Base-by-base conservation (phyloP, 2,888 invertebrate genomes). In the Ormyrus thymus region DNA sequence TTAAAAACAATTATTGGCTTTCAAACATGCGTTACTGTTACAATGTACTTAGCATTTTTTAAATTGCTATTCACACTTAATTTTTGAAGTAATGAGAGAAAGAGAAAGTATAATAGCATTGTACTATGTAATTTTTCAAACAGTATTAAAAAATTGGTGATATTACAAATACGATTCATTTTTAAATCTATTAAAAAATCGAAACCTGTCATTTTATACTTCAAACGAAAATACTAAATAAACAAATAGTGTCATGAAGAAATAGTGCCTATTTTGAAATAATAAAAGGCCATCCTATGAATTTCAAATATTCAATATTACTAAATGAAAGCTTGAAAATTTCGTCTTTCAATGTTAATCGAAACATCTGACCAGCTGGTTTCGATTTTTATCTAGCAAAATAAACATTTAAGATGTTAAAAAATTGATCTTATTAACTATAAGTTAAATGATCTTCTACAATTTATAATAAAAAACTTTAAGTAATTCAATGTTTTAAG, bases 61-160 rank as follows among this genome's bases (percentile, higher is more conserved):
- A 53, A 76, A 70, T 51, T 61, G 59, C 9, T 69, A 55, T 68
- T 45, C 11, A n/a, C 56, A 61, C 13, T 69, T 11, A 46, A 50
- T 10, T 69, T 13, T 64, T 69, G 55, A 64, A 62, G 50, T 76
- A 55, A 58, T 50, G 48, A 48, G 43, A 59, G 13, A n/a, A 53
- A 59, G 10, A 45, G 43, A 64, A n/a, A 62, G 45, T 64, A 51
- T 76, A 58, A 76, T n/a, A 51, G 70, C 55, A n/a, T n/a, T 65
- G 29, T 29, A 43, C 58, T 58, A 55, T 51, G 43, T 55, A 61
- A 64, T 71, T 68, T 51, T 76, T 61, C 50, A 64, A 80, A 73
- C 81, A 81, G 81, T 81, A 81, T 81, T 81, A 76, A 65, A 62
- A 51, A 76, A 78, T 81, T 78, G 58, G 78, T 81, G 76, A 81